Evolutionary conservation across 1,140 invertebrate genomes (phyloP), one percentile per base, ranked within the genome.

Genomic region (Drosophila bipectinata): DNA sequence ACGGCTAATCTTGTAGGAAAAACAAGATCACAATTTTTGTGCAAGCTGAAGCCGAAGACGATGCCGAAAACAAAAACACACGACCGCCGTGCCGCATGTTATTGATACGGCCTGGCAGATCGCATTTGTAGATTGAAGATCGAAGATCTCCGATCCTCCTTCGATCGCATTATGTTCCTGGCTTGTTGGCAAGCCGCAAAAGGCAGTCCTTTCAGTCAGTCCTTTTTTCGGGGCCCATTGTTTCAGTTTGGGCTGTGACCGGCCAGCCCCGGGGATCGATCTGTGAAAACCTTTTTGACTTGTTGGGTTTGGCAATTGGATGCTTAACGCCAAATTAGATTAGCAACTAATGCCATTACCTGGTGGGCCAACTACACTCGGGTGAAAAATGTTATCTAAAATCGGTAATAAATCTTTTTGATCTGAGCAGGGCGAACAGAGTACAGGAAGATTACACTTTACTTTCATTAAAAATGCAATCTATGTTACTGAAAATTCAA

Each of bases 211-310:
- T 45, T 64, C 53, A 48, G 47, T 52, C 72, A 44, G n/a, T 14
- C 41, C 41, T n/a, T 10, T 71, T 58, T 63, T 78, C 30, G 55
- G 34, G 51, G 48, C 64, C 71, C 83, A 87, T 87, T 87, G 82
- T 87, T 82, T 73, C 54, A 56, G 34, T 49, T 59, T 53, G 39
- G 54, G 58, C 68, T 55, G 51, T 26, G 6, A 68, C 59, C 52
- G 53, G 67, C 34, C 66, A 52, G 76, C 48, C 53, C 60, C 18
- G 68, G 69, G 41, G 41, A 44, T 44, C 41, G 41, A 62, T 73
- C 84, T 89, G 85, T 90, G 85, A 90, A 90, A 85, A 85, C 87
- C 87, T 90, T 90, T 90, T 90, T 90, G 87, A 90, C 87, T 90
- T 85, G 85, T 78, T 56, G 61, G 77, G 80, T 56, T 83, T 72